Evolutionary conservation across 2,888 invertebrate genomes (phyloP), one percentile per base, ranked within the genome.

Genomic region (Sepiola atlantica): DNA sequence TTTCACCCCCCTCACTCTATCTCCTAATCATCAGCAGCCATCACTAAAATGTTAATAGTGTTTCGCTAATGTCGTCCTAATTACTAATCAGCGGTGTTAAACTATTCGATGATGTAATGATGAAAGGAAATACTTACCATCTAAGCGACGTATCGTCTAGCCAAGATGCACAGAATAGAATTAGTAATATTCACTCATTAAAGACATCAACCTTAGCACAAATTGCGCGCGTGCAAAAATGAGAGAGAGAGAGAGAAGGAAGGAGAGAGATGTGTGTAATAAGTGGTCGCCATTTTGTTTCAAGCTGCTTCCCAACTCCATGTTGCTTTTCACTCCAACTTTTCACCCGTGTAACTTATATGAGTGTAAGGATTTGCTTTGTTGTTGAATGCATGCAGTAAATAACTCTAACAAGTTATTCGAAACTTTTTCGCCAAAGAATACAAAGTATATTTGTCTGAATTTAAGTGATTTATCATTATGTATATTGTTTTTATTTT

Each of bases 31-130:
- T 77, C 77, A 77, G n/a, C n/a, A 77, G 77, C 77, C 77, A 77
- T 77, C 77, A 77, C 32, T 77, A 77, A 77, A 77, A n/a, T 77
- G 77, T 77, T 77, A 77, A 77, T 77, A 77, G 77, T 77, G 77
- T n/a, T 77, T n/a, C 77, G 18, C 77, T 77, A 77, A 77, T 77
- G n/a, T 32, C n/a, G n/a, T 16, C n/a, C 77, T 77, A 77, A 77
- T 77, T 77, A n/a, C 77, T n/a, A 77, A 77, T 77, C 77, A 77
- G n/a, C 32, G 16, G n/a, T n/a, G 77, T 77, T 77, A 77, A 77
- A 77, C 77, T 77, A 32, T n/a, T 12, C n/a, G n/a, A 77, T 77
- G 77, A 77, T 77, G n/a, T 77, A 77, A n/a, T n/a, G n/a, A 77
- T 77, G 32, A 77, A n/a, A 77, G 77, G 77, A 77, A 77, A n/a